A percentile compares a stretch with the other conserved stretches of the same genome.
These are phyloP conservation scores for Budorcas taxicolor DNA, from an alignment of 2,113 vertebrate genomes.

Conservation along the genomic window DNA sequence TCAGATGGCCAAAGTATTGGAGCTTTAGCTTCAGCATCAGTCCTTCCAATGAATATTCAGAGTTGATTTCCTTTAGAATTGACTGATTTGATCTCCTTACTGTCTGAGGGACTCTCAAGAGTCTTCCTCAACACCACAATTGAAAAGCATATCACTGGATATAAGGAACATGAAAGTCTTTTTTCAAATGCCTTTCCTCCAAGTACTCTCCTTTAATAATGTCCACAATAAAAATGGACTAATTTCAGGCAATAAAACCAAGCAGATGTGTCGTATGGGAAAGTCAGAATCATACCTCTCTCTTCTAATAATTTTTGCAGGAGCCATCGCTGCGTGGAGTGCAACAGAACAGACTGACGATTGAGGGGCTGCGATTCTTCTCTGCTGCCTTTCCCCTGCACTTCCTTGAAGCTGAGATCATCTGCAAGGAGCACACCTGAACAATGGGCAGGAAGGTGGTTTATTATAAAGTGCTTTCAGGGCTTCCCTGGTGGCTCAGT, in stretches of 20 bases:
- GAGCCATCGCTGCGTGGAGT: fast-evolving
- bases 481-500: not conserved
- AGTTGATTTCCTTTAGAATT: not conserved
- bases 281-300: not conserved
- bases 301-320: not conserved
- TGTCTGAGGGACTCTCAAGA: not conserved
- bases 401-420: not conserved
- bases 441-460: not conserved
- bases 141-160: not conserved
- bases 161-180: not conserved
- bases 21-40: not conserved
- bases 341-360: not conserved
- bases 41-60: not conserved
- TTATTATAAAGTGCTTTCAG: not conserved
- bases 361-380: not conserved
- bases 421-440: not conserved
- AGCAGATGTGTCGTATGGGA: not conserved
- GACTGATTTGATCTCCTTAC: not conserved
- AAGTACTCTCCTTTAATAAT: not conserved
- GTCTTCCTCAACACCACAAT: not conserved
- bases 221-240: not conserved
- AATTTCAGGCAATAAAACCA: not conserved
- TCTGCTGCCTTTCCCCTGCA: not conserved
- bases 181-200: not conserved
- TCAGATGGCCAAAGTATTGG: not conserved